phyloP scores from a whole-genome alignment of 2,113 vertebrate species.

The Oreamnos americanus region DNA sequence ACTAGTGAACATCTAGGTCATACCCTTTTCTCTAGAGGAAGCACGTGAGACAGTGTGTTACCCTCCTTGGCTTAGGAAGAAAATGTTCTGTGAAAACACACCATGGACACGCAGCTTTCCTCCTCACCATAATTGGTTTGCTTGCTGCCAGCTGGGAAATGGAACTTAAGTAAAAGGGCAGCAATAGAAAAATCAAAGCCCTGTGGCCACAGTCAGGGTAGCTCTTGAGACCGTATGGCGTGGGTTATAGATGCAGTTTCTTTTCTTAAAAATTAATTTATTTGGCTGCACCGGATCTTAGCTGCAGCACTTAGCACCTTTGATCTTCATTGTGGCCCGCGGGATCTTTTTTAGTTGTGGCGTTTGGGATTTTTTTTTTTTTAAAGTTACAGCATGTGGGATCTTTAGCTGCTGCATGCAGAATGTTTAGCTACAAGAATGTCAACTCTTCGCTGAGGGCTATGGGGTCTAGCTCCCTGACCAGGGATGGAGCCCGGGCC shows the following conservation, averaged over 20 bases:
- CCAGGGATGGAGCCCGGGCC: not conserved
- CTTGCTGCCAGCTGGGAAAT: not conserved
- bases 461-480: not conserved
- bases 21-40: not conserved
- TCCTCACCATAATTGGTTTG: not conserved
- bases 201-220: not conserved
- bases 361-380: not conserved
- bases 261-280: not conserved
- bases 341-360: not conserved
- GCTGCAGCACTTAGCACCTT: not conserved
- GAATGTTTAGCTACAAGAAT: not conserved
- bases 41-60: not conserved
- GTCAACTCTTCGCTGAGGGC: not conserved
- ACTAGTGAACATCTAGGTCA: not conserved
- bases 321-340: rapidly evolving
- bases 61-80: not conserved
- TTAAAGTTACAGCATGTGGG: not conserved
- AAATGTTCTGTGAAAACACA: not conserved
- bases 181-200: not conserved
- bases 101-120: not conserved
- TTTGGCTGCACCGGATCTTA: not conserved
- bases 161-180: not conserved
- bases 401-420: not conserved
- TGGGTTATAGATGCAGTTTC: not conserved
- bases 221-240: not conserved